Conservation (phyloP, 2,888 invertebrate genomes). For the Zhuqinia jingwanae region DNA sequence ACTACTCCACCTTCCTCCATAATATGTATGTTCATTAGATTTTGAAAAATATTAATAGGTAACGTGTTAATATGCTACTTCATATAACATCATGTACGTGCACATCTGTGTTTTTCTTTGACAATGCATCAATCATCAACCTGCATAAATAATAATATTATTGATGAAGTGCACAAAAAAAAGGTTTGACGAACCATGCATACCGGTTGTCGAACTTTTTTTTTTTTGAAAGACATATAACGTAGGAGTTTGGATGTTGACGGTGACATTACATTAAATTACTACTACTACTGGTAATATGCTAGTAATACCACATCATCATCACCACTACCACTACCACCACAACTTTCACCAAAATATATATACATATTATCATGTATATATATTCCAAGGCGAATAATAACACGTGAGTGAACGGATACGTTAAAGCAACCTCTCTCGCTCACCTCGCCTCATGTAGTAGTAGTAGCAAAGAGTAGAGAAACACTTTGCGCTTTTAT, state of each 20-base stretch:
- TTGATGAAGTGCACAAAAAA: constrained; percentile 2
- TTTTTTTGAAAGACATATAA: constrained; percentile 14
- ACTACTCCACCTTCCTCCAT: too few species aligned
- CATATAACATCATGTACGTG: too few species aligned
- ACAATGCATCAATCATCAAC: constrained; percentile 5
- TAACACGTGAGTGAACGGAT: constrained; percentile 19
- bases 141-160: neutral
- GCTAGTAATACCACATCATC: too few species aligned
- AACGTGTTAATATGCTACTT: too few species aligned
- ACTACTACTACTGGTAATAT: neutral
- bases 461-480: neutral
- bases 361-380: neutral
- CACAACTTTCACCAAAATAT: constrained; percentile 38
- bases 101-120: too few species aligned
- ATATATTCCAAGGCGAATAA: constrained; percentile 2
- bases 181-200: constrained; percentile 60
- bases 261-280: neutral
- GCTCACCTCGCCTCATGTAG: neutral
- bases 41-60: too few species aligned
- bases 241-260: neutral
- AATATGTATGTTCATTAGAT: too few species aligned
- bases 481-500: neutral
- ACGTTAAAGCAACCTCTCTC: constrained; percentile 12
- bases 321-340: too few species aligned
- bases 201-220: constrained; percentile 54